These are phyloP conservation scores for Theretra japonica DNA, from an alignment of 2,888 invertebrate genomes.

Conservation along the genomic window DNA sequence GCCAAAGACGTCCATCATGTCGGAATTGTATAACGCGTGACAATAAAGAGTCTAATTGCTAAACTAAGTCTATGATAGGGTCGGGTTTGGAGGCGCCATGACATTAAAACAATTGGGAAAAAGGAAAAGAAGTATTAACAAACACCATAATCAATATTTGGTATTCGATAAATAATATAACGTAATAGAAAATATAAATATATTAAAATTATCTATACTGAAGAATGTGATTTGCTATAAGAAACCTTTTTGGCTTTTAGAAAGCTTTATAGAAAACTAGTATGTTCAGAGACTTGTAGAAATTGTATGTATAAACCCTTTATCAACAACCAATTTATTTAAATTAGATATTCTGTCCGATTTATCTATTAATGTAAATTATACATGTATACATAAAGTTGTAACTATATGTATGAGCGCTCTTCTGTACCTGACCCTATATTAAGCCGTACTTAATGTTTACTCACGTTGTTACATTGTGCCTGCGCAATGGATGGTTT, in stretches of 20 bases:
- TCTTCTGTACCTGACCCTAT: constrained; percentile 13
- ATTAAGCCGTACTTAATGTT: constrained; percentile 20
- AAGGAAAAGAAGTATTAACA: background rate
- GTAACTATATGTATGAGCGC: background rate
- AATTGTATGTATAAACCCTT: too few relatives aligned
- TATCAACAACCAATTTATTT: too few relatives aligned
- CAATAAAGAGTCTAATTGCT: constrained; percentile 25
- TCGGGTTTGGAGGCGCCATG: background rate
- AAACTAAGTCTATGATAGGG: constrained; percentile 18
- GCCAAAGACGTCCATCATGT: constrained; percentile 22
- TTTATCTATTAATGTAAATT: too few relatives aligned
- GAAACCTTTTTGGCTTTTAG: too few relatives aligned
- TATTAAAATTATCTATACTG: too few relatives aligned
- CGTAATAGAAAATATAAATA: too few relatives aligned
- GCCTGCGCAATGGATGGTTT: constrained; percentile 17
- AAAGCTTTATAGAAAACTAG: too few relatives aligned
- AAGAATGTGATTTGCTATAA: too few relatives aligned
- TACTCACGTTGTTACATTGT: constrained; percentile 19
- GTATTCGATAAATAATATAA: too few relatives aligned
- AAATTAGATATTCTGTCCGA: too few relatives aligned
- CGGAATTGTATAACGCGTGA: constrained; percentile 26
- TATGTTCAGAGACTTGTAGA: too few relatives aligned
- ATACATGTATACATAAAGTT: background rate
- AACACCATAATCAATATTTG: too few relatives aligned
- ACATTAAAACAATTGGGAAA: background rate